Conservation (phyloP, 1,140 invertebrate genomes). For the Zaprionus taronus region DNA sequence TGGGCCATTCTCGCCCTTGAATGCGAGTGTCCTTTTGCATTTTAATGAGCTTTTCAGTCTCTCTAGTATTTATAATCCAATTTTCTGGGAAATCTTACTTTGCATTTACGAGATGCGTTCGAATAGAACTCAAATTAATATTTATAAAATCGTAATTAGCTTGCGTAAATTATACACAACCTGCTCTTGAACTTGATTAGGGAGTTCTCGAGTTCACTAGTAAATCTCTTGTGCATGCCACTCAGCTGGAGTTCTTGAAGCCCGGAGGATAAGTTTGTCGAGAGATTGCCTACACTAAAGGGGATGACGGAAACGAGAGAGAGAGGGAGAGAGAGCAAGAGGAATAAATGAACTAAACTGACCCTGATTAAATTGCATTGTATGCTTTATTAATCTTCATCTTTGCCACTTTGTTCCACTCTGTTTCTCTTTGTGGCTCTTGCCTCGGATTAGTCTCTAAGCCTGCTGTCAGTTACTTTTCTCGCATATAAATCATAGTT, state of each 20-base stretch:
- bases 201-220: background rate
- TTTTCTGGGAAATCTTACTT: slow-evolving; percentile 3
- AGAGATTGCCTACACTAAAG: background rate
- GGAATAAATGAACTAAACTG: background rate
- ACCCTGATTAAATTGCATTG: background rate
- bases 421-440: background rate
- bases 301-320: background rate
- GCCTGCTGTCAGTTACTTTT: background rate
- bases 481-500: background rate
- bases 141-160: slow-evolving; percentile 11
- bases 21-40: slow-evolving; percentile 13
- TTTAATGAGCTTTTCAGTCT: slow-evolving; percentile 23
- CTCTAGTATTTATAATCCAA: slow-evolving; percentile 30
- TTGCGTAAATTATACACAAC: background rate
- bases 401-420: background rate
- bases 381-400: slow-evolving; percentile 1
- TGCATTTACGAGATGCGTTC: background rate
- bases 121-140: slow-evolving; percentile 6
- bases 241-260: slow-evolving; percentile 3
- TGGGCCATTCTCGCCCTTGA: background rate
- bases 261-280: background rate
- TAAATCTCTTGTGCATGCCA: background rate
- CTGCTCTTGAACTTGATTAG: background rate
- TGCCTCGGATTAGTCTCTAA: background rate
- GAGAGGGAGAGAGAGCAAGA: background rate